A percentile compares a stretch with the other conserved stretches of the same genome.
phyloP scores from a whole-genome alignment of 2,113 vertebrate species.

The Rafetus swinhoei region DNA sequence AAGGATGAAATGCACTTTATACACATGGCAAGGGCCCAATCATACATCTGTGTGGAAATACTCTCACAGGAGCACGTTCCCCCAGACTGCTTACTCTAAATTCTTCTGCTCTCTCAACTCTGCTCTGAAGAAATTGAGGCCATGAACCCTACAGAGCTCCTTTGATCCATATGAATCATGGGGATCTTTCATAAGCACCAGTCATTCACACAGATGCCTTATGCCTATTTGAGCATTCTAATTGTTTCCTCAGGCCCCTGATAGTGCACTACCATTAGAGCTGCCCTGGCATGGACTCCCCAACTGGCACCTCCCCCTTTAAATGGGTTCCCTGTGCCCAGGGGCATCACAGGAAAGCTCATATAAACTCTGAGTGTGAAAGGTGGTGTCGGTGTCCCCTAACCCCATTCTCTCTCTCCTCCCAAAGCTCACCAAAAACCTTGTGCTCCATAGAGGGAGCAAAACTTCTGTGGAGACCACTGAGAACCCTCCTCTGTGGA shows the following conservation, averaged over 20 bases:
- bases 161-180: not conserved
- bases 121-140: not conserved
- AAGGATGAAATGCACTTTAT: not conserved
- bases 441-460: not conserved
- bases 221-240: not conserved
- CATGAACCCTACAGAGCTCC: not conserved
- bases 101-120: not conserved
- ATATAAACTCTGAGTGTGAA: not conserved
- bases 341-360: not conserved
- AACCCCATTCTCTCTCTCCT: not conserved
- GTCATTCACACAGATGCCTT: not conserved
- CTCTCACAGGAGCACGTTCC: not conserved
- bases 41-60: not conserved
- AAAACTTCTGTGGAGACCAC: not conserved
- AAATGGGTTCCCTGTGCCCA: not conserved
- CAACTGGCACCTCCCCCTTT: not conserved
- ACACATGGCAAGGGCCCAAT: not conserved
- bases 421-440: not conserved
- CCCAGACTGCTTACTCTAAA: not conserved
- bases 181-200: not conserved
- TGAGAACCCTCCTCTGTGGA: not conserved
- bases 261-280: fast-evolving
- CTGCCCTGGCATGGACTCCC: fast-evolving
- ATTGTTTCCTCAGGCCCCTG: fast-evolving
- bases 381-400: not conserved